phyloP scores from a whole-genome alignment of 2,797 vertebrate species.

The Cossypha niveicapilla region DNA sequence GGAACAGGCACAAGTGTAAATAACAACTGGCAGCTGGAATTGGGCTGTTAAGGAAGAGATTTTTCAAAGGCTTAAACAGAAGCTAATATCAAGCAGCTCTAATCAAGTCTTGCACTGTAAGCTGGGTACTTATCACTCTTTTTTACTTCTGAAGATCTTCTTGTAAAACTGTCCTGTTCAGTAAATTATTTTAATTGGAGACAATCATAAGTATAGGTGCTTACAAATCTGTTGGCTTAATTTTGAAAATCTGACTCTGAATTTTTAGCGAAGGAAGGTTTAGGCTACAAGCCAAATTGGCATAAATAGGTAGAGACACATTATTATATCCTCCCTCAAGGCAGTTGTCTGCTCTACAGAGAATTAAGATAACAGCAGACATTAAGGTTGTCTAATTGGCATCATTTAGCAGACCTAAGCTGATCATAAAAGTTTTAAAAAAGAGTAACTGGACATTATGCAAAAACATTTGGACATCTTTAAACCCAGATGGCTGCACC shows the following conservation, averaged over 20 bases:
- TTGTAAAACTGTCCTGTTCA: background rate
- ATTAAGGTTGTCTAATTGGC: background rate
- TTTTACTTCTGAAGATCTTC: background rate
- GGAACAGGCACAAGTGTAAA: background rate
- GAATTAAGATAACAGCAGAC: background rate
- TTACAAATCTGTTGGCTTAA: background rate
- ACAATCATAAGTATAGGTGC: background rate
- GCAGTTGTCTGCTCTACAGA: background rate
- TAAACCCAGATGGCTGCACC: background rate
- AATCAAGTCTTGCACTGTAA: background rate
- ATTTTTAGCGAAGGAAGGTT: background rate
- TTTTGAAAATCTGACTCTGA: background rate
- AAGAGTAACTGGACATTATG: background rate
- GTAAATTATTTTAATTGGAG: background rate
- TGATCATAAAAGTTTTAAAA: background rate
- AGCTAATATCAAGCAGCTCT: background rate
- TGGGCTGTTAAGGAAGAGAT: background rate
- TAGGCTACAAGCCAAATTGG: background rate
- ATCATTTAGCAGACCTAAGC: background rate
- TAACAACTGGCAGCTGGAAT: constrained; percentile 27
- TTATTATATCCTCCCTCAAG: background rate
- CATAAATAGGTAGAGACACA: background rate
- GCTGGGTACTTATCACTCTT: background rate
- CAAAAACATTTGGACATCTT: background rate
- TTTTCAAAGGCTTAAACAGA: constrained; percentile 1